Base-by-base conservation (phyloP, 2,888 invertebrate genomes). In the Tryphoninae sp. region DNA sequence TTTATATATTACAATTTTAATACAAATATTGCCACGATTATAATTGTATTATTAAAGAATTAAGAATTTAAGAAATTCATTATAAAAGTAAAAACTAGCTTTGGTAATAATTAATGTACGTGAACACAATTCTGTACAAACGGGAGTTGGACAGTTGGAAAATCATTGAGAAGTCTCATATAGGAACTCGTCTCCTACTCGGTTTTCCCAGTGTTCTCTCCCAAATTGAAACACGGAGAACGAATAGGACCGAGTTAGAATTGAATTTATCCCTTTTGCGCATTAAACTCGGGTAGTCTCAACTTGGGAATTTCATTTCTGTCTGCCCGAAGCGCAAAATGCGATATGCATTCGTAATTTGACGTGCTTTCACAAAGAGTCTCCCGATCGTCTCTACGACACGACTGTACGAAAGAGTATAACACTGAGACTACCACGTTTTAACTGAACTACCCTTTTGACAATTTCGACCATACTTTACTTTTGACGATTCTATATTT, bases 341-440 rank as follows among this genome's bases (percentile, higher is more conserved):
- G 80, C 74, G 78, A 83, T 83, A 80, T 80, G 80, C 83, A 83
- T 83, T 75, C 78, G 72, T 77, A 83, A 80, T 83, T 78, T 61
- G 16, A 55, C 73, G 55, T 61, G 51, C 49, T 76, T 76, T 45
- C 65, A 74, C 81, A 81, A 81, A 81, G 81, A 78, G 53, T 58
- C 45, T 26, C 64, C 26, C 59, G 9, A 19, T 33, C 4, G 33
- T 33, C 33, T 7, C 33, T 33, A 33, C 33, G 33, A 7, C 33
- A 11, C 33, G 33, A 72, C 16, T 72, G 7, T 23, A 72, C 55
- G 40, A 71, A 55, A 71, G n/a, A 19, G 40, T 6, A 51, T 11
- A 62, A 49, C n/a, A 49, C 67, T 23, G 7, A 9, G 22, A 22
- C 55, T 55, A 51, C 49, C 19, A 49, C 55, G 2, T 45, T 19